These are phyloP conservation scores for Phylloscopus whistleri DNA, from an alignment of 2,113 vertebrate species.

Conservation along the genomic window DNA sequence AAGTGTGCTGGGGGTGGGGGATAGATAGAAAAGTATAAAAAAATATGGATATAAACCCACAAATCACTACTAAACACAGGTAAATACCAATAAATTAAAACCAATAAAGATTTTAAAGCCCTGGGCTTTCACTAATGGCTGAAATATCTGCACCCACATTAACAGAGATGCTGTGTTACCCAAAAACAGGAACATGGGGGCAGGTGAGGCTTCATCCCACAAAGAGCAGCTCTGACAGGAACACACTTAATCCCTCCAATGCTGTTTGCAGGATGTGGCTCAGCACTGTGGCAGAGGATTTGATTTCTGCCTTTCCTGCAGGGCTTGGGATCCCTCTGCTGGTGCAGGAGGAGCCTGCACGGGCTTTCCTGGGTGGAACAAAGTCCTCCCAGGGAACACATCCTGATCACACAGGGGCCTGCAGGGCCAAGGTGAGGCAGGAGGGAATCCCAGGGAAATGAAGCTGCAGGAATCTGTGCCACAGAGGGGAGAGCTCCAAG, in stretches of 20 bases:
- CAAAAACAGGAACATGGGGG: background rate
- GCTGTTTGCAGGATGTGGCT: accelerated
- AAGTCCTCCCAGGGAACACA: background rate
- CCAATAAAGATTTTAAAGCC: accelerated
- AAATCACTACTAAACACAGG: background rate
- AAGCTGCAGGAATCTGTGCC: background rate
- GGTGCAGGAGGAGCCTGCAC: background rate
- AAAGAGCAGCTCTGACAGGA: accelerated
- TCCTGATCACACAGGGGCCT: background rate
- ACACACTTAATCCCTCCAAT: accelerated
- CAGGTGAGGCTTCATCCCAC: accelerated
- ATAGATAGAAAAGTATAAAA: background rate
- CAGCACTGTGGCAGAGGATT: background rate
- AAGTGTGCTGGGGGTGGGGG: accelerated
- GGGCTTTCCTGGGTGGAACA: background rate
- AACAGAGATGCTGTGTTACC: background rate
- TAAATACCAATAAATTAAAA: background rate
- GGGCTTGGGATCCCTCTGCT: constrained; percentile 54
- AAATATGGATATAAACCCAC: background rate
- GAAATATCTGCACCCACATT: background rate
- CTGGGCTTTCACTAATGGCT: background rate
- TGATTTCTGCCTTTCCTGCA: background rate
- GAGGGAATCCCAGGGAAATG: background rate
- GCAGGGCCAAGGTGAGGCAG: background rate
- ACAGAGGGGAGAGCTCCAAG: background rate